phyloP scores from a whole-genome alignment of 92 coral and sea anemone species.

The Scolanthus callimorphus region DNA sequence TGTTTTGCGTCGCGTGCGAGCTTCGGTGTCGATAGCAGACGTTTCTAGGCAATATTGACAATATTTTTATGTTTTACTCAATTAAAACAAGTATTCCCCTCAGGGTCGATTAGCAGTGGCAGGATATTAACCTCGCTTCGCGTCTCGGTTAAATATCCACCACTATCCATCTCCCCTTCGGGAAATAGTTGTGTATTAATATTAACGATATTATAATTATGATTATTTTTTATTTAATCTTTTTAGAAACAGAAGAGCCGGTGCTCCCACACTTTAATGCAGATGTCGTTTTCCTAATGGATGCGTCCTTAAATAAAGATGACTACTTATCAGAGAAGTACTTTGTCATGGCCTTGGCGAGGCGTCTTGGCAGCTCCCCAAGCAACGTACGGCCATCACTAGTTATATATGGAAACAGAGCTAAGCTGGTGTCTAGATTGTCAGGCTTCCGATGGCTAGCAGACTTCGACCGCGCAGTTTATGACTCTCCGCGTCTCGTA shows the following conservation, averaged over 20 bases:
- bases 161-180: too few relatives aligned
- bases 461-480: slow-evolving; percentile 41
- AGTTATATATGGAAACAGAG: slow-evolving; percentile 57
- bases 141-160: too few relatives aligned
- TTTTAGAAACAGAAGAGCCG: background rate
- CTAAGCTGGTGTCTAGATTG: slow-evolving; percentile 46
- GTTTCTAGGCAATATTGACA: too few relatives aligned
- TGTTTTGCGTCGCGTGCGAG: too few relatives aligned
- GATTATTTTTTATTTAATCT: too few relatives aligned
- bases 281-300: slow-evolving; percentile 72
- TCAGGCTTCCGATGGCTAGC: slow-evolving; percentile 31
- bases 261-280: slow-evolving; percentile 9
- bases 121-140: too few relatives aligned
- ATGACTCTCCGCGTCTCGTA: slow-evolving; percentile 45
- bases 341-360: slow-evolving; percentile 59
- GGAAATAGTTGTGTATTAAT: too few relatives aligned
- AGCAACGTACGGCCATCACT: slow-evolving; percentile 44
- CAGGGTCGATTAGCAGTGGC: too few relatives aligned
- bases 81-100: too few relatives aligned
- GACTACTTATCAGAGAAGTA: slow-evolving; percentile 61
- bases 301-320: slow-evolving; percentile 53
- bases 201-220: too few relatives aligned
- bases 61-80: too few relatives aligned
- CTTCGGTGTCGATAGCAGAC: too few relatives aligned
- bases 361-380: slow-evolving; percentile 30